A percentile compares a stretch with the other conserved stretches of the same genome.
Evolutionary conservation across 2,113 vertebrate genomes (phyloP).

Genomic region (Hylia prasina): DNA sequence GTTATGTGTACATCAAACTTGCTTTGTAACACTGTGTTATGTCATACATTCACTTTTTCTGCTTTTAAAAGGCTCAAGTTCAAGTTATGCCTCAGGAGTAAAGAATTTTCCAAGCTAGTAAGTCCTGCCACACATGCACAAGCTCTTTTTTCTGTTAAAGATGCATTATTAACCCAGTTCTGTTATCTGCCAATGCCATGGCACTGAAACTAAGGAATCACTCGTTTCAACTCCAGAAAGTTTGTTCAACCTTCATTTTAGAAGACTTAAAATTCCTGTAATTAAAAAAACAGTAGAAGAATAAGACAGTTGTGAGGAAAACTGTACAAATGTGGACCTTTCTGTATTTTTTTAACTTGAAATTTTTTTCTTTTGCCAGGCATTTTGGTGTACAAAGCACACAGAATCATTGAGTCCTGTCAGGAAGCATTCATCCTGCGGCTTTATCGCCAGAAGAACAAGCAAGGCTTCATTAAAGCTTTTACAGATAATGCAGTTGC

Average conservation of each 20-base stretch:
- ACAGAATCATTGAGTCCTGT: slow-evolving; percentile 91
- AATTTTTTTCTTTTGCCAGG: slow-evolving; percentile 68
- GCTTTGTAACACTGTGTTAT: background rate
- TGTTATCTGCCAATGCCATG: background rate
- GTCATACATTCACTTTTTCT: background rate
- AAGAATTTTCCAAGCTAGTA: background rate
- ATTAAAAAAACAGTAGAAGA: background rate
- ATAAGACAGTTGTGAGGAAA: background rate
- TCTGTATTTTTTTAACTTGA: background rate
- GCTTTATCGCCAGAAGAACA: slow-evolving; percentile 97
- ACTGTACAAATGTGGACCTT: background rate
- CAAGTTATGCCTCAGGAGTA: background rate
- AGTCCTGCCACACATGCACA: background rate
- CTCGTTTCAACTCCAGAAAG: background rate
- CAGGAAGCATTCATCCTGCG: slow-evolving; percentile 96
- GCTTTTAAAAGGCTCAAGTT: background rate
- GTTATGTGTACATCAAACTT: background rate
- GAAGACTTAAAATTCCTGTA: background rate
- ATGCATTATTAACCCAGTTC: background rate
- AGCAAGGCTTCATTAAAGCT: slow-evolving; percentile 95
- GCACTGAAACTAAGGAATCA: background rate
- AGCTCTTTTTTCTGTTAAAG: background rate
- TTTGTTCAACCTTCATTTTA: background rate
- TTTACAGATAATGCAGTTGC: slow-evolving; percentile 94
- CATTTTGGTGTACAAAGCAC: slow-evolving; percentile 45